Percentiles rank a stretch among this genome's conserved stretches.
Conservation (phyloP, 2,113 vertebrate genomes). For the Heterotilapia buettikoferi region DNA sequence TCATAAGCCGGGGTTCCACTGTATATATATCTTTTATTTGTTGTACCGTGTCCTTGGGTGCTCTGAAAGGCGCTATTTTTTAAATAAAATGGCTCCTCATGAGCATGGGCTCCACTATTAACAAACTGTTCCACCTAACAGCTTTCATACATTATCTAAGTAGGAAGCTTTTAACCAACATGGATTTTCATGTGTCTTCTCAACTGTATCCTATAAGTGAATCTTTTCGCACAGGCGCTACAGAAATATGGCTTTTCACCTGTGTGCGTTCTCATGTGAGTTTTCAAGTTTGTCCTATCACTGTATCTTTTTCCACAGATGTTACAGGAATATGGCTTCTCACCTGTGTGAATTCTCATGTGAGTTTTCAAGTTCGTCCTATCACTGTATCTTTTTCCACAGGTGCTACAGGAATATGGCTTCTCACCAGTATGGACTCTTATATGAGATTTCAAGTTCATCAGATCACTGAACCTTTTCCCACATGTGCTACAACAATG, state of each 20-base stretch:
- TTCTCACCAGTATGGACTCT: neutral
- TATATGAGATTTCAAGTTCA: neutral
- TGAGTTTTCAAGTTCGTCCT: neutral
- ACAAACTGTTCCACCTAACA: neutral
- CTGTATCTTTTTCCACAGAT: neutral
- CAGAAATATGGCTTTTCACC: neutral
- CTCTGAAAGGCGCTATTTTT: too few relatives aligned
- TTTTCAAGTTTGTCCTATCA: accelerated
- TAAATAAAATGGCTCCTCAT: neutral
- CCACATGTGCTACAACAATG: neutral
- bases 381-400: neutral
- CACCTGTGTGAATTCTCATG: neutral
- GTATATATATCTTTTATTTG: too few relatives aligned
- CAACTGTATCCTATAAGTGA: neutral
- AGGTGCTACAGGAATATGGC: neutral
- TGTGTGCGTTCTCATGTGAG: neutral
- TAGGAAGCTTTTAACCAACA: neutral
- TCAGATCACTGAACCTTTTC: neutral
- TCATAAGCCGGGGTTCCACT: too few relatives aligned
- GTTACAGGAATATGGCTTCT: neutral
- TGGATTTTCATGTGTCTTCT: neutral
- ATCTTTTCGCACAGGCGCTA: neutral
- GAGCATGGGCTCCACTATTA: neutral
- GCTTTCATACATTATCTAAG: neutral
- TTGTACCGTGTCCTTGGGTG: too few relatives aligned